phyloP scores from a whole-genome alignment of 1,140 invertebrate species.

The Watersipora subatra region DNA sequence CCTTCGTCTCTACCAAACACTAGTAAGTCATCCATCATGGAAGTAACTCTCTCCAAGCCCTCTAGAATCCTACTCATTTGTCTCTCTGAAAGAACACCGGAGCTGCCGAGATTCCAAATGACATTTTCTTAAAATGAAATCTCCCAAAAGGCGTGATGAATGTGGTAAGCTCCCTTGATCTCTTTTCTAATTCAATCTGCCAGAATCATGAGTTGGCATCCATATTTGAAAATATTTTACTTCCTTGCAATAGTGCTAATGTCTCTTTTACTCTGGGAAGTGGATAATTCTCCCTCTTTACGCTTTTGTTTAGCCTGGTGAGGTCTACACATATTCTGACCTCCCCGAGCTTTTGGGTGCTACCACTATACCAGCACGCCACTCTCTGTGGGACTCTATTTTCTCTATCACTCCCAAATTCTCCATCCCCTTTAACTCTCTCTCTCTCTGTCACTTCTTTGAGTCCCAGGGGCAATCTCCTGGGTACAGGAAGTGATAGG shows the following conservation, averaged over 20 bases:
- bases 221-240: constrained; percentile 1
- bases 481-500: no score
- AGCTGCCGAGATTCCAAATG: constrained; percentile 32
- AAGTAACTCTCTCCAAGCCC: constrained; percentile 5
- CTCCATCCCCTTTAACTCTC: no score
- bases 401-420: no score
- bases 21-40: constrained; percentile 20
- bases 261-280: constrained; percentile 13
- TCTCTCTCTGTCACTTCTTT: no score
- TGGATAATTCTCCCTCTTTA: constrained; percentile 9
- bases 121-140: constrained; percentile 29
- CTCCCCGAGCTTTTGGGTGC: no score
- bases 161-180: constrained; percentile 27
- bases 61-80: constrained; percentile 12
- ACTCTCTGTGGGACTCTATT: constrained; percentile 8
- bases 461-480: no score
- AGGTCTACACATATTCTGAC: constrained; percentile 15
- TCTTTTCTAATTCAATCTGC: constrained; percentile 4
- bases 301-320: constrained; percentile 9
- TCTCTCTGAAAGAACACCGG: constrained; percentile 16
- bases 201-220: constrained; percentile 2
- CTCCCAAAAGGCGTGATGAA: constrained; percentile 40
- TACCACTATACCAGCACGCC: no score
- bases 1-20: constrained; percentile 14
- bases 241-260: constrained; percentile 6